Evolutionary conservation across 2,888 invertebrate genomes (phyloP), one percentile per base, ranked within the genome.

Genomic region (Drosophila quasianomalipes): DNA sequence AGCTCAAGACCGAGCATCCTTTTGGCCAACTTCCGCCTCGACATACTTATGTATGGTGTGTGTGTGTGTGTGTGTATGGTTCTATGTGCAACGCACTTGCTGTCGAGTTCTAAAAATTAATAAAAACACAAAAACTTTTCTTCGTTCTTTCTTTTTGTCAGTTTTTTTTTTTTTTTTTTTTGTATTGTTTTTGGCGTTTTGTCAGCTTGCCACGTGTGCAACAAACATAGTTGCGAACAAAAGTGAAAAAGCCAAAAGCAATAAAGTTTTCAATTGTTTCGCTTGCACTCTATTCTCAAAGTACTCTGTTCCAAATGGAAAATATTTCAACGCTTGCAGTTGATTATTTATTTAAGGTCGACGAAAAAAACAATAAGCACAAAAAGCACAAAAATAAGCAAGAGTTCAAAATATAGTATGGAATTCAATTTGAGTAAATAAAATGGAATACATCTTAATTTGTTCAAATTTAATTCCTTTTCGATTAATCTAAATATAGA

Each of bases 231-330:
- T 85, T 85, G 90, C 88, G 78, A 85, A 89, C 85, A 87, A 89
- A 85, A 85, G 90, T 85, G 85, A 89, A 89, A 89, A 89, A 90
- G 85, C 85, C 85, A 85, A 85, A 87, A 85, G 85, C 90, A 85
- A 89, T 85, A 85, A 85, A 85, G 73, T 85, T 85, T 85, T 85
- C 85, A 85, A 85, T 85, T 85, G 90, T 85, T 85, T 89, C 88
- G 75, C 82, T 74, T 79, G 84, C 84, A 83, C 31, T 41, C 16
- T 33, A 31, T 41, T 6, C 47, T 16, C 47, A 26, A 26, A 41
- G 57, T 72, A 49, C 73, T 12, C 74, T 72, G 16, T 3, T 30
- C 10, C 51, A 52, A 52, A 19, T 52, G 51, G 28, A 16, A 47
- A 16, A 26, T 16, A 16, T 26, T 47, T 26, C 9, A 26, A 1